Evolutionary conservation across 37 sponge, comb jelly and placozoan species (phyloP).

Genomic region (Ianthella basta): DNA sequence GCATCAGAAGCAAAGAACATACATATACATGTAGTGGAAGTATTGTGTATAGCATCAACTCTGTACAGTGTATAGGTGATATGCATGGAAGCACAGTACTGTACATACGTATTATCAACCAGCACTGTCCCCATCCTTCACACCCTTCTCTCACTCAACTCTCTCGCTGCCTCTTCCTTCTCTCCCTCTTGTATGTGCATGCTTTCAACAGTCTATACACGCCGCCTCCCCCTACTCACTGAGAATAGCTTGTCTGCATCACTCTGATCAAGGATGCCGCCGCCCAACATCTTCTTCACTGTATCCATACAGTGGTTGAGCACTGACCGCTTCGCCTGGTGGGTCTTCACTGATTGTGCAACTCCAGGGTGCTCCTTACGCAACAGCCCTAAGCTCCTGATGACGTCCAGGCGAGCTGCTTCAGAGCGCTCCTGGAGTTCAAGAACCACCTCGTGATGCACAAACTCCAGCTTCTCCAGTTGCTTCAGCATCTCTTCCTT

Average conservation of each 20-base stretch:
- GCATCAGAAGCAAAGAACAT: neutral
- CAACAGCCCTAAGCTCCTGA: conserved; percentile 73
- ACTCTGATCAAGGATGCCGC: conserved; percentile 77
- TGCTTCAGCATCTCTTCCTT: conserved; percentile 86
- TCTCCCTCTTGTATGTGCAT: no score
- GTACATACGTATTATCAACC: no score
- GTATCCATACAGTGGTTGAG: conserved; percentile 78
- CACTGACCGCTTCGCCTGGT: conserved; percentile 82
- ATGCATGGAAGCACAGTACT: no score
- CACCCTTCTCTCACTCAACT: no score
- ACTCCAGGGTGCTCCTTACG: conserved; percentile 77
- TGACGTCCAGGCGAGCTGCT: conserved; percentile 55
- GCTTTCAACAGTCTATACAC: no score
- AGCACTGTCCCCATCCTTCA: no score
- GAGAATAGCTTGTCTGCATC: conserved; percentile 69
- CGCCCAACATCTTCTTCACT: conserved; percentile 52
- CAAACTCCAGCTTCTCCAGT: conserved; percentile 68
- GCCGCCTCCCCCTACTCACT: conserved; percentile 13
- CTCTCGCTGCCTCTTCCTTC: no score
- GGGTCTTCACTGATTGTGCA: conserved; percentile 84
- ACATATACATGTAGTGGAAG: neutral
- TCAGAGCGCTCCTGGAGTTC: conserved; percentile 46
- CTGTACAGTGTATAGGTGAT: no score
- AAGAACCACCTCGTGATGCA: conserved; percentile 53
- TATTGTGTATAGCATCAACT: no score